phyloP scores from a whole-genome alignment of 1,140 invertebrate genomes.

The Diabrotica virgifera region DNA sequence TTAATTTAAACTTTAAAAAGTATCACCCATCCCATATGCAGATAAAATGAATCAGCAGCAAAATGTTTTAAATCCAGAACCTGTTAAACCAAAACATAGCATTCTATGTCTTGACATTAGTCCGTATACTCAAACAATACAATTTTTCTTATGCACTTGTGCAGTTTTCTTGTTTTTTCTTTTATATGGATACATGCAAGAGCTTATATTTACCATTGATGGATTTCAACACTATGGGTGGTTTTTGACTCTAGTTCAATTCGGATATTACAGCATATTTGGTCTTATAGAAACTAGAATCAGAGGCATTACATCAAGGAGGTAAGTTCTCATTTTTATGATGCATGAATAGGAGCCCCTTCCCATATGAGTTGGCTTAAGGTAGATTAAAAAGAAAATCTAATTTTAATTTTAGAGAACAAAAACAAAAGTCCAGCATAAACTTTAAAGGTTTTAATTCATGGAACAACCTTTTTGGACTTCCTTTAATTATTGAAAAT shows the following conservation, averaged over 20 bases:
- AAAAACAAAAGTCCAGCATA: too few relatives aligned
- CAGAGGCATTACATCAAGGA: slow-evolving; percentile 62
- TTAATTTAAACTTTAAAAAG: neutral
- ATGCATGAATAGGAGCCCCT: too few relatives aligned
- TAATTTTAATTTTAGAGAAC: too few relatives aligned
- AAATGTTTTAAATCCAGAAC: slow-evolving; percentile 27
- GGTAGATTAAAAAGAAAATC: too few relatives aligned
- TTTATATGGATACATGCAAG: slow-evolving; percentile 90
- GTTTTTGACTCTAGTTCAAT: slow-evolving; percentile 91
- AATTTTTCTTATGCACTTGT: slow-evolving; percentile 73
- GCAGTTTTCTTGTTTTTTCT: slow-evolving; percentile 87
- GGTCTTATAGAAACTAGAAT: slow-evolving; percentile 73
- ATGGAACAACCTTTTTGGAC: too few relatives aligned
- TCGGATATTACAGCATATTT: slow-evolving; percentile 80
- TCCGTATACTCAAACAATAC: slow-evolving; percentile 59
- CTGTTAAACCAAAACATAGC: slow-evolving; percentile 51
- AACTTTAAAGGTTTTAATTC: too few relatives aligned
- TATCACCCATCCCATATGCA: too few relatives aligned
- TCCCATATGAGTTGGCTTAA: too few relatives aligned
- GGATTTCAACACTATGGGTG: slow-evolving; percentile 88
- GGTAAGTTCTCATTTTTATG: slow-evolving; percentile 52
- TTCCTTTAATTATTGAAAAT: too few relatives aligned
- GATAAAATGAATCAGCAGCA: neutral
- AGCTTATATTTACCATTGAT: slow-evolving; percentile 86
- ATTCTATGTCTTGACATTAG: slow-evolving; percentile 75